Base-by-base conservation (phyloP, 2,113 vertebrate genomes). In the Phocoena sinus region DNA sequence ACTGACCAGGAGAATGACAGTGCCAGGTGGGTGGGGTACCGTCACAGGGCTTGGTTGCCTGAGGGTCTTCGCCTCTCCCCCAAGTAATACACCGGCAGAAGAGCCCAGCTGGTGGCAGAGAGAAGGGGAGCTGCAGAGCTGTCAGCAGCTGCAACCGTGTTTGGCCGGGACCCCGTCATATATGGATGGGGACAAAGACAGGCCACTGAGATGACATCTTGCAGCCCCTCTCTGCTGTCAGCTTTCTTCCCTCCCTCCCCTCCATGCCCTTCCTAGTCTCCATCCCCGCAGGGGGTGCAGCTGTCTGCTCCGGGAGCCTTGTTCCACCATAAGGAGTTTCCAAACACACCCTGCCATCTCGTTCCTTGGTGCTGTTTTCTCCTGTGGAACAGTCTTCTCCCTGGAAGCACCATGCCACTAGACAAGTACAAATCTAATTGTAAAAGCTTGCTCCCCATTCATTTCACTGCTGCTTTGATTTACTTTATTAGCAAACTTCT, bases 401-500 rank as follows among this genome's bases (percentile, higher is more conserved):
- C 80, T 97, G 96, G 95, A 97, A 94, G 94, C 97, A 70, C 90
- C 94, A 63, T 86, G 89, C 91, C 96, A 91, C 91, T 53, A 20
- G 53, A 86, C 67, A 84, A 97, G 96, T 80, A 98, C 97, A 98
- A 98, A 98, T 97, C 98, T 97, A 98, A 98, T 95, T 98, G 98
- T 93, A 98, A 98, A 98, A 98, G 98, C 98, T 95, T 65, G 97
- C 80, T 97, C 97, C 95, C 98, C 95, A 96, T 98, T 98, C 98
- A 98, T 97, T 91, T 98, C 97, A 44, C 93, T 97, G 97, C 98
- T 98, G 97, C 98, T 98, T 98, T 98, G 98, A 99, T 98, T 99
- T 98, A 98, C 98, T 98, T 98, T 98, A 98, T 98, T 98, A 98
- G 98, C 91, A 96, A 98, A 97, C 97, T 97, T 70, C 97, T 98